Conservation (phyloP, 2,113 vertebrate species). For the Lepus americanus region DNA sequence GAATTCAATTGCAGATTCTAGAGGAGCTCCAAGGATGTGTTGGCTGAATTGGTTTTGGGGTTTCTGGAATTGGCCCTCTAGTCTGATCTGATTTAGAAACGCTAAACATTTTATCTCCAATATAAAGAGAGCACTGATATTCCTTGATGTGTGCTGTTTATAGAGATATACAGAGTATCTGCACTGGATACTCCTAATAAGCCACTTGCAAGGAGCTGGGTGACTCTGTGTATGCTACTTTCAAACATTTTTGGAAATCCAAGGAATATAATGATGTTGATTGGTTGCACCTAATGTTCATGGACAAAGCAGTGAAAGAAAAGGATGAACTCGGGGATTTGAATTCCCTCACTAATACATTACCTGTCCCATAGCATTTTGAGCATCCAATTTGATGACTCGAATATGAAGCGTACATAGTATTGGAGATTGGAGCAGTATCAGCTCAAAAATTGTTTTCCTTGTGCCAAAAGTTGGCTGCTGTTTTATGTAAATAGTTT, state of each 20-base stretch:
- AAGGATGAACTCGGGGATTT: background rate
- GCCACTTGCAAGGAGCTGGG: background rate
- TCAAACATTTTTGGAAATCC: background rate
- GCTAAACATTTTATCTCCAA: background rate
- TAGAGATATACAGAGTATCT: background rate
- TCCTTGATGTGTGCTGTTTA: background rate
- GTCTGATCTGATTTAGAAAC: background rate
- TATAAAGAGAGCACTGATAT: background rate
- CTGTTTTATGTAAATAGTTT: background rate
- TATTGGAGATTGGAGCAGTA: background rate
- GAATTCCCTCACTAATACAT: background rate
- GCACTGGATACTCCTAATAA: background rate
- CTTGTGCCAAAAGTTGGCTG: background rate
- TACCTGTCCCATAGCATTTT: background rate
- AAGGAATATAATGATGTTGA: background rate
- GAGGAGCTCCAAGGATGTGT: background rate
- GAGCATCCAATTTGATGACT: background rate
- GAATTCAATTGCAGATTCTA: background rate
- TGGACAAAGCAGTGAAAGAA: background rate
- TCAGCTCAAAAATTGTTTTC: background rate
- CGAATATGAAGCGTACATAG: background rate
- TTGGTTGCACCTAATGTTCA: background rate
- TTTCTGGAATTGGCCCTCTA: background rate
- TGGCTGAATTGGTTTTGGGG: background rate
- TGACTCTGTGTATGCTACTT: background rate